Conservation (phyloP, 2,888 invertebrate genomes). For the Rotaria macrura region DNA sequence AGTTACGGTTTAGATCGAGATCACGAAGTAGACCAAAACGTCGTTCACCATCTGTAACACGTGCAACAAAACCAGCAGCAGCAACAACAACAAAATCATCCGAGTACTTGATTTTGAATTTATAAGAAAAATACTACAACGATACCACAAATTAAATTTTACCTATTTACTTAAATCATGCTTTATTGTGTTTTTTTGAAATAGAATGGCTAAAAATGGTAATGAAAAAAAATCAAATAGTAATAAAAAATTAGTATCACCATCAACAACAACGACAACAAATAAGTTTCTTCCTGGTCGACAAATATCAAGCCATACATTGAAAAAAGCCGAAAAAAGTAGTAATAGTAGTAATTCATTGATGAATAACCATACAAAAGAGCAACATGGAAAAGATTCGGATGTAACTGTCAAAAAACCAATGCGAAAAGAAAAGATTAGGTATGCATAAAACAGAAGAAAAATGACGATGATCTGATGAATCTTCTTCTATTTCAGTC, state of each 20-base stretch:
- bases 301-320: slow-evolving; percentile 26
- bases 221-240: not conserved
- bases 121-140: too few species aligned
- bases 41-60: slow-evolving; percentile 18
- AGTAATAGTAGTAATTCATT: not conserved
- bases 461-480: too few species aligned
- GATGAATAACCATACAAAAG: not conserved
- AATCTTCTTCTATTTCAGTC: too few species aligned
- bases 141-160: too few species aligned
- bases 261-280: not conserved
- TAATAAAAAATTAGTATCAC: not conserved
- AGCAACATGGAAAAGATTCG: not conserved
- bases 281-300: slow-evolving; percentile 30
- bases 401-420: not conserved
- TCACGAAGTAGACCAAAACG: slow-evolving; percentile 13
- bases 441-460: not conserved
- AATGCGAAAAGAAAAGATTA: not conserved
- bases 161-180: too few species aligned
- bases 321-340: slow-evolving; percentile 28
- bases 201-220: not conserved
- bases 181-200: not conserved
- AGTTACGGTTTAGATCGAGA: not conserved
- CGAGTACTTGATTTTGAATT: not conserved
- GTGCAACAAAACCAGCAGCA: not conserved
- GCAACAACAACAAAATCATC: not conserved